A percentile compares a stretch with the other conserved stretches of the same genome.
These are phyloP conservation scores for Cheilosia vernalis DNA, from an alignment of 2,888 invertebrate genomes.

Conservation along the genomic window DNA sequence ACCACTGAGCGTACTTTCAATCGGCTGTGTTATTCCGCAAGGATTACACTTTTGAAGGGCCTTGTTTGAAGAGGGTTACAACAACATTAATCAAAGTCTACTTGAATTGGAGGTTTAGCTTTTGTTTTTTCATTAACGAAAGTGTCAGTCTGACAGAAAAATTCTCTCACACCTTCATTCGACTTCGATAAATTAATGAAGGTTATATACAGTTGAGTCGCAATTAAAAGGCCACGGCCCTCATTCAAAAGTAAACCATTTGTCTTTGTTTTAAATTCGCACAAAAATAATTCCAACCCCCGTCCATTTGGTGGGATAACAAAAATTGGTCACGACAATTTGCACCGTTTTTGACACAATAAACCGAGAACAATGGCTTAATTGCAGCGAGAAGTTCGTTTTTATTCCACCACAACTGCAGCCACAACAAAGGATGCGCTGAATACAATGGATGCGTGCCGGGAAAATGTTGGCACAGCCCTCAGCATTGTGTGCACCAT, in stretches of 20 bases:
- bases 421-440: conserved; percentile 33
- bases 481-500: conserved; percentile 1
- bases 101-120: too few species aligned
- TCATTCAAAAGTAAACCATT: not conserved
- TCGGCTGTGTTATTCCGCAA: not conserved
- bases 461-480: conserved; percentile 15
- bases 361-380: conserved; percentile 63
- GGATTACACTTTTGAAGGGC: not conserved
- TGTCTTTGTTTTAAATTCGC: not conserved
- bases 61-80: not conserved
- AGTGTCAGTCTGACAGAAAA: too few species aligned
- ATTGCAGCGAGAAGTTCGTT: conserved; percentile 61
- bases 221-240: too few species aligned
- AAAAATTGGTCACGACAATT: conserved; percentile 68
- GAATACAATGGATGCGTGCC: conserved; percentile 18
- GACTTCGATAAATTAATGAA: too few species aligned
- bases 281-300: not conserved
- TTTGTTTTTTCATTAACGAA: too few species aligned
- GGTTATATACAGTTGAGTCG: too few species aligned
- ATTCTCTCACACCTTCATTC: too few species aligned
- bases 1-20: not conserved
- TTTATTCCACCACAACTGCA: conserved; percentile 53
- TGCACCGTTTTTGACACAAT: conserved; percentile 62
- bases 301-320: conserved; percentile 42
- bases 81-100: not conserved